Evolutionary conservation across 2,888 invertebrate genomes (phyloP), one percentile per base, ranked within the genome.

Genomic region (Eupithecia insigniata): DNA sequence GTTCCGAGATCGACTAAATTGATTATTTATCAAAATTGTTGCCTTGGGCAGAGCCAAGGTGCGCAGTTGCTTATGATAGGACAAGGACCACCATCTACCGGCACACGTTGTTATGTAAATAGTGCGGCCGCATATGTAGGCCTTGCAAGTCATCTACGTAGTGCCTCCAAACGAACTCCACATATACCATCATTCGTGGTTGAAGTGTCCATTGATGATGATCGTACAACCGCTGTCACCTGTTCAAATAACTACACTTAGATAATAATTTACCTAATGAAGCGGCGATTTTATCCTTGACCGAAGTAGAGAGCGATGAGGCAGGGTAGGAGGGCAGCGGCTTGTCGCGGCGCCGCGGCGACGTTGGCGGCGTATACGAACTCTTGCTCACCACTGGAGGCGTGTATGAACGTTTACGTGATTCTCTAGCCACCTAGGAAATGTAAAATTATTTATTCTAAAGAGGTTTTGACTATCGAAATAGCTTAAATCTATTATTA

Each of bases 231-330:
- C 2, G 3, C 22, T 3, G 8, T n/a, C 8, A 46, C 43, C 46
- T 7, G 22, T n/a, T 51, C 10, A 51, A 51, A 51, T 43, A 43
- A 36, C 7, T 18, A 22, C n/a, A n/a, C n/a, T n/a, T 22, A 46
- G 5, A 51, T 34, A 18, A 68, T 77, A 18, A 68, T 77, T 75
- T 86, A 94, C 94, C 94, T 76, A 94, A 82, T 7, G 92, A 89
- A 62, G 94, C 94, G 30, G 94, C 94, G 75, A 94, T 94, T 84
- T 95, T 93, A 76, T 94, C 94, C 83, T 92, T 94, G 65, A 94
- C 93, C 0, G 93, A 90, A 46, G 90, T 87, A 72, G 94, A 93
- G 78, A 94, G 92, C 65, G 90, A 88, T 5, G 92, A 84, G n/a
- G 92, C 89, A 5, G 90, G 84, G 82, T 91, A 91, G 3, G 88